phyloP scores from a whole-genome alignment of 2,797 vertebrate species.

The Coregonus suidteri region DNA sequence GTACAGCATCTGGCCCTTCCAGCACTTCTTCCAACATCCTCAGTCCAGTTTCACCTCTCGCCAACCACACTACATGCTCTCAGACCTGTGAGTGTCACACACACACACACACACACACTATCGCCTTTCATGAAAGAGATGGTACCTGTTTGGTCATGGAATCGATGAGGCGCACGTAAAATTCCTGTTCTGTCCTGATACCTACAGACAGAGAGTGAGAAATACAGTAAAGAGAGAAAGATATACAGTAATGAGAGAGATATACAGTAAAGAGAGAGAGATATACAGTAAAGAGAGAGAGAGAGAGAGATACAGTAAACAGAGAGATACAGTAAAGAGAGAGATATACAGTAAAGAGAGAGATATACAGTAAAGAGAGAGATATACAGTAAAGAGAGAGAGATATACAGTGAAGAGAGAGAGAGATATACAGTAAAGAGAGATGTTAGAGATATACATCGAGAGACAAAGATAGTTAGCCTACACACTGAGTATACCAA shows the following conservation, averaged over 20 bases:
- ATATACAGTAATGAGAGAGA: no score
- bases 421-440: no score
- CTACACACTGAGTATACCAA: no score
- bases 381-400: no score
- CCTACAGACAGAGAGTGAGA: constrained; percentile 68
- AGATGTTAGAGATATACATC: neutral
- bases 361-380: no score
- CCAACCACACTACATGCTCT: constrained; percentile 71
- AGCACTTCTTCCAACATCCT: constrained; percentile 92
- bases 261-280: no score
- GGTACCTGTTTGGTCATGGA: constrained; percentile 99
- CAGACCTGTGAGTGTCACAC: constrained; percentile 65
- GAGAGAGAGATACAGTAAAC: no score
- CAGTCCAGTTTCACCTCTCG: constrained; percentile 87
- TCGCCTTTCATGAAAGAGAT: constrained; percentile 40
- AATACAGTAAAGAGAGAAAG: no score
- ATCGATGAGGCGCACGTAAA: constrained; percentile 97
- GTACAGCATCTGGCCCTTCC: constrained; percentile 93
- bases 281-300: no score
- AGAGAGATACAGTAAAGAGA: no score
- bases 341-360: no score
- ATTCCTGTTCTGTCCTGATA: constrained; percentile 96
- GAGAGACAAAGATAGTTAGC: neutral
- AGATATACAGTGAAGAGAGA: no score
- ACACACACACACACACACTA: constrained; percentile 43